phyloP scores from a whole-genome alignment of 1,140 invertebrate species.

The Rhizoglyphus robini region DNA sequence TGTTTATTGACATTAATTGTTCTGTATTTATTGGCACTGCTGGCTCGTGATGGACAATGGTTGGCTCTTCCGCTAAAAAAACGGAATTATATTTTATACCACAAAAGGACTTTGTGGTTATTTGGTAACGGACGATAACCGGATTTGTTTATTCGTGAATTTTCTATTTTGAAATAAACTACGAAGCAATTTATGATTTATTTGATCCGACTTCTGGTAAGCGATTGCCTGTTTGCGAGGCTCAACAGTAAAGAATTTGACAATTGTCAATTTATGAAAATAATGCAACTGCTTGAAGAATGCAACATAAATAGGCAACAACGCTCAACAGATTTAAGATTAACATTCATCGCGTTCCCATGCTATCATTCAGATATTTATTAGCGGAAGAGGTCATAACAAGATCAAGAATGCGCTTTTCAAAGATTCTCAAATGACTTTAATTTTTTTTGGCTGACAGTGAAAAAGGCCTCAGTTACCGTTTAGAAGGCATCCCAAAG shows the following conservation, averaged over 20 bases:
- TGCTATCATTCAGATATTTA: conserved; percentile 72
- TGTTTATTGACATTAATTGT: conserved; percentile 76
- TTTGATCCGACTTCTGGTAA: conserved; percentile 16
- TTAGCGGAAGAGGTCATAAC: conserved; percentile 30
- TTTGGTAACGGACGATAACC: conserved; percentile 38
- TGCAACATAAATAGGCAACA: conserved; percentile 87
- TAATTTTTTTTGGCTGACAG: conserved; percentile 20
- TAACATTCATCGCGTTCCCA: conserved; percentile 90
- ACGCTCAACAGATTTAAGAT: conserved; percentile 93
- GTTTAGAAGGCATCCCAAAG: conserved; percentile 20
- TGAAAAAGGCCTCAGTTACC: conserved; percentile 56
- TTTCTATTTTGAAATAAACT: conserved; percentile 42
- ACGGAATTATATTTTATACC: conserved; percentile 81
- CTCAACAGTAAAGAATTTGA: conserved; percentile 72
- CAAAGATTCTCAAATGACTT: conserved; percentile 21
- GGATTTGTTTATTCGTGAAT: conserved; percentile 32
- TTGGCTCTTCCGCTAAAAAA: conserved; percentile 63
- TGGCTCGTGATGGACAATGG: conserved; percentile 92
- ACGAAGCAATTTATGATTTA: conserved; percentile 25
- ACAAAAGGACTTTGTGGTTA: conserved; percentile 68
- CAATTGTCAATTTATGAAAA: conserved; percentile 54
- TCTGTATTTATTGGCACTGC: conserved; percentile 75
- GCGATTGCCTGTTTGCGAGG: conserved; percentile 55
- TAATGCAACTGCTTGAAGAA: conserved; percentile 63
- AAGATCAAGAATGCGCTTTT: too few relatives aligned